A percentile compares a stretch with the other conserved stretches of the same genome.
These are phyloP conservation scores for Smittia sp. DNA, from an alignment of 2,888 invertebrate genomes.

Conservation along the genomic window DNA sequence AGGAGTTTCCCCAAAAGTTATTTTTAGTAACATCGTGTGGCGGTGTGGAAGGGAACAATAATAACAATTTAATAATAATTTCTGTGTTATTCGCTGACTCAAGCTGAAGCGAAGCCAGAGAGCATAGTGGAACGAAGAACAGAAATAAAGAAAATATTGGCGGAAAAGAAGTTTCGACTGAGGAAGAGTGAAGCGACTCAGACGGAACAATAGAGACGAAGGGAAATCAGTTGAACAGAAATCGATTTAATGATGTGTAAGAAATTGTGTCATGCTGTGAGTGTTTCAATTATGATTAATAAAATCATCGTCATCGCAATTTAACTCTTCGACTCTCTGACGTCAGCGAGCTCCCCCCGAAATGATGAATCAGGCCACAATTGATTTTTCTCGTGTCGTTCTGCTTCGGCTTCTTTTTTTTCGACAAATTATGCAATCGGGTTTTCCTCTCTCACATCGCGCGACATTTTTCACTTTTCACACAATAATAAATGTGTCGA, in stretches of 20 bases:
- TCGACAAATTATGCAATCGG: background rate
- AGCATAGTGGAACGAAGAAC: constrained; percentile 26
- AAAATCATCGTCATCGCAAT: background rate
- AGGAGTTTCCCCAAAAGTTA: constrained; percentile 26
- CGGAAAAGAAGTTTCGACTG: background rate
- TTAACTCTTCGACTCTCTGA: background rate
- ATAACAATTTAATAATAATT: constrained; percentile 27
- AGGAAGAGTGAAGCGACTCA: background rate
- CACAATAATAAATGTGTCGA: constrained; percentile 8
- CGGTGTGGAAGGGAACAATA: constrained; percentile 27
- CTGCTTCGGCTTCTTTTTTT: background rate
- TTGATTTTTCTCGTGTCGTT: background rate
- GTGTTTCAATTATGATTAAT: constrained; percentile 28
- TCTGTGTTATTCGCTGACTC: constrained; percentile 4
- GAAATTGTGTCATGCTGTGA: constrained; percentile 35
- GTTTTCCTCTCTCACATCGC: background rate
- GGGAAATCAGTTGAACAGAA: background rate
- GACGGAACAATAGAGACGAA: constrained; percentile 7
- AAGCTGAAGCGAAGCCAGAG: background rate
- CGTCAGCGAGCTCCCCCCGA: background rate
- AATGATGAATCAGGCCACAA: background rate
- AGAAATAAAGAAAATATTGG: background rate
- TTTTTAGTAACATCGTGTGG: constrained; percentile 28
- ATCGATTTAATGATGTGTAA: constrained; percentile 38
- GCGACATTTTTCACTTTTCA: background rate